Base-by-base conservation (phyloP, 2,113 vertebrate genomes). In the Hemiprocne comata region DNA sequence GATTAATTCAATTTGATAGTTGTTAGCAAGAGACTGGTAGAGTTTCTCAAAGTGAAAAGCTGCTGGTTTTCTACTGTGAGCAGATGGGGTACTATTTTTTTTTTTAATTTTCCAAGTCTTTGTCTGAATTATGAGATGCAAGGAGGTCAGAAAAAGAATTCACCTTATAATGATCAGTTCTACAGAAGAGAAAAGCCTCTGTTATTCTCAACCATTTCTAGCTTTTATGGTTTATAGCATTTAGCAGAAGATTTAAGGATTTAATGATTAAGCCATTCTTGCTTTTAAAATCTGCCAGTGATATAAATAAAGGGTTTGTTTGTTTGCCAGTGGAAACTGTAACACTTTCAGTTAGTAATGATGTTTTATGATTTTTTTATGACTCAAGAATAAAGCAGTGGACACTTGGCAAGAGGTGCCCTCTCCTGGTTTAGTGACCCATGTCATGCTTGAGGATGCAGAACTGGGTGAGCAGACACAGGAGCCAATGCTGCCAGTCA, bases 381-480 rank as follows among this genome's bases (percentile, higher is more conserved):
- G 4, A 5, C 10, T 29, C 0, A 0, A 55, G 66, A 79, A 79
- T 18, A 57, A 25, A 87, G 10, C 34, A 25, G 44, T 4, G 19
- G 42, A 17, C 19, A 5, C 67, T 71, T 50, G 61, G 71, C 50
- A 73, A 69, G 55, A 50, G 72, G 67, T 89, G 91, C 64, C 91
- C 76, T 80, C 83, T 95, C 54, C 91, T 90, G 72, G 75, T 73
- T 55, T 40, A 8, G 0, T 58, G 72, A 21, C n/a, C 72, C 55
- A 50, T 31, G 36, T 28, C 86, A 94, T 4, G 25, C 58, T 44
- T 19, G 40, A 67, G 83, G 48, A 24, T 51, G 46, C 58, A 69
- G 82, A 85, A 25, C 57, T 74, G 61, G 16, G 10, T 54, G 50
- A 77, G 33, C 17, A 62, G 38, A 38, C 46, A 10, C 3, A 1